Conservation (phyloP, 2,888 invertebrate species). For the Ophion obscuratus region DNA sequence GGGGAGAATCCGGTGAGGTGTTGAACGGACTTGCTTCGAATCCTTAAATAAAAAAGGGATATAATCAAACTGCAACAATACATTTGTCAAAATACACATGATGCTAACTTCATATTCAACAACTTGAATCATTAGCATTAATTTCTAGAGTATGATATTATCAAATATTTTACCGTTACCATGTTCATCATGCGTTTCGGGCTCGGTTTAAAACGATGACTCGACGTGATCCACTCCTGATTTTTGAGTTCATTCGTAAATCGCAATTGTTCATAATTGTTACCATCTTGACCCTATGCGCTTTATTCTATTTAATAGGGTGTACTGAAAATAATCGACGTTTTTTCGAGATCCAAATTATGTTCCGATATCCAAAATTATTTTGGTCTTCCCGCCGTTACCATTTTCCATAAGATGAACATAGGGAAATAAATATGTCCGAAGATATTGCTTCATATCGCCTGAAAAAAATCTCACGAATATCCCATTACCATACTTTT, state of each 20-base stretch:
- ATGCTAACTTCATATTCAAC: too few relatives aligned
- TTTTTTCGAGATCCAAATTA: too few relatives aligned
- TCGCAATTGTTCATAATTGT: background rate
- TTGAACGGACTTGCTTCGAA: too few relatives aligned
- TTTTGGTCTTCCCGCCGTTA: background rate
- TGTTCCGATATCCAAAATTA: background rate
- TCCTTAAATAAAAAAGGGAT: too few relatives aligned
- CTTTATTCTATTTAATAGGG: background rate
- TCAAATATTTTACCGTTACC: constrained; percentile 19
- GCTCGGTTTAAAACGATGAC: background rate
- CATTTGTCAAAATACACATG: too few relatives aligned
- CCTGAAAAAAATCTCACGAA: background rate
- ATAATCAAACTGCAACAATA: too few relatives aligned
- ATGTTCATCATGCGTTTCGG: background rate
- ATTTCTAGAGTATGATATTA: too few relatives aligned
- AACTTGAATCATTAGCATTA: too few relatives aligned
- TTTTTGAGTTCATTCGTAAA: background rate
- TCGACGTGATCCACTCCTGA: background rate
- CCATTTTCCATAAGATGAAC: background rate
- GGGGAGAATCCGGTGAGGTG: too few relatives aligned
- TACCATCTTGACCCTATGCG: background rate
- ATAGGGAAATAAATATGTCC: background rate
- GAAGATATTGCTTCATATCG: constrained; percentile 1
- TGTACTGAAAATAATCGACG: background rate
- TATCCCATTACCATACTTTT: background rate